These are phyloP conservation scores for Anser cygnoides DNA, from an alignment of 2,113 vertebrate species.

Conservation along the genomic window DNA sequence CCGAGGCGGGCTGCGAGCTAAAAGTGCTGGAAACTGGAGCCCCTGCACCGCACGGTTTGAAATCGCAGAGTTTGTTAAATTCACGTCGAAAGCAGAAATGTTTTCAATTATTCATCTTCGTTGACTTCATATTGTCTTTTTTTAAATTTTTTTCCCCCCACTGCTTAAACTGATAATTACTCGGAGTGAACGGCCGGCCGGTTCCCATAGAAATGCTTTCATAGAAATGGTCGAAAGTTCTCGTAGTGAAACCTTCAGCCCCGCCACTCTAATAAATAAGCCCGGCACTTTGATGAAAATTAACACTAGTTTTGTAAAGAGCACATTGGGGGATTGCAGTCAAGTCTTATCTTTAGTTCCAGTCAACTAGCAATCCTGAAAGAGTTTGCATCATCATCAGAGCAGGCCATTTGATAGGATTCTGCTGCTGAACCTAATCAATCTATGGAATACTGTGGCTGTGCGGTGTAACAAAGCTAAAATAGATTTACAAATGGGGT, in stretches of 20 bases:
- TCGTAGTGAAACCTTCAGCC: constrained; percentile 71
- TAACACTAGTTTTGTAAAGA: constrained; percentile 86
- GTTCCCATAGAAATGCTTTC: constrained; percentile 68
- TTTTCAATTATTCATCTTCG: constrained; percentile 48
- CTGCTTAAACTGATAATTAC: constrained; percentile 68
- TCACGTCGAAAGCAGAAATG: constrained; percentile 1
- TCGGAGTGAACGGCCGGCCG: constrained; percentile 46
- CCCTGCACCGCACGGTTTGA: background rate
- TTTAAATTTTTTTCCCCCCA: background rate
- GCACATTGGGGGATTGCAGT: constrained; percentile 85
- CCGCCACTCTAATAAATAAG: constrained; percentile 74
- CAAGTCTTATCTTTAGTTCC: constrained; percentile 91
- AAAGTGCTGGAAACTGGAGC: constrained; percentile 71
- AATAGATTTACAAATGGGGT: constrained; percentile 99
- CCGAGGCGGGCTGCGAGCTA: constrained; percentile 71
- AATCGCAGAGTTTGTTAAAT: constrained; percentile 28
- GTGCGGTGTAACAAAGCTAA: constrained; percentile 98
- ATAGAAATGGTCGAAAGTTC: constrained; percentile 74
- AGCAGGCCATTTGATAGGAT: constrained; percentile 95
- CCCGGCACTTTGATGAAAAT: constrained; percentile 83
- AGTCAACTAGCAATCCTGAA: constrained; percentile 96
- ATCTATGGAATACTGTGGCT: constrained; percentile 94
- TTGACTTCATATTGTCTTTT: constrained; percentile 41
- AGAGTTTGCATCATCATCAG: constrained; percentile 98
- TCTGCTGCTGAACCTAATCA: constrained; percentile 96